Conservation (phyloP, 2,888 invertebrate genomes). For the Dryobota labecula region DNA sequence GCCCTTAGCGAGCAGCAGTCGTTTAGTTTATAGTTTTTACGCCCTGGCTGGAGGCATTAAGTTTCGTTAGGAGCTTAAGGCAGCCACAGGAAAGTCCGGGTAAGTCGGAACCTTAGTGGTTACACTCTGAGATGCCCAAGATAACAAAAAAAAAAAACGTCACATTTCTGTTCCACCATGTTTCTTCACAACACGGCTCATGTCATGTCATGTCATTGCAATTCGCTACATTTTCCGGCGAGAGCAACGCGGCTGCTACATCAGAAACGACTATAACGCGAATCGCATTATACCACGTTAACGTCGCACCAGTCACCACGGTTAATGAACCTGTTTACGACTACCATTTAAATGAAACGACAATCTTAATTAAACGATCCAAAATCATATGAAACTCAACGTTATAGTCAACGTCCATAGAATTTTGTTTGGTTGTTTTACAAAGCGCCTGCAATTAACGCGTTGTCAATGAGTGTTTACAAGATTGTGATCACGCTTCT, state of each 20-base stretch:
- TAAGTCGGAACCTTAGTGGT: no score
- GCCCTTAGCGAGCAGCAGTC: no score
- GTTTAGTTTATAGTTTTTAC: no score
- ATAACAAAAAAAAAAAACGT: no score
- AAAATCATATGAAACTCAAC: slow-evolving; percentile 49
- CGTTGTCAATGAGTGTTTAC: slow-evolving; percentile 36
- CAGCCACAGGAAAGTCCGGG: no score
- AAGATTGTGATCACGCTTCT: slow-evolving; percentile 45
- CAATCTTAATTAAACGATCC: slow-evolving; percentile 52
- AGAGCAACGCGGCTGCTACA: slow-evolving; percentile 3
- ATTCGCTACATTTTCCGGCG: slow-evolving; percentile 5
- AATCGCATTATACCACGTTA: slow-evolving; percentile 32
- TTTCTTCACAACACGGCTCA: slow-evolving; percentile 6
- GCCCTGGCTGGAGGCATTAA: no score
- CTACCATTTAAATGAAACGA: slow-evolving; percentile 50
- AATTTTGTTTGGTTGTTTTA: slow-evolving; percentile 36
- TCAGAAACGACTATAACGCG: slow-evolving; percentile 32
- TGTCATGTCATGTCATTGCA: slow-evolving; percentile 4
- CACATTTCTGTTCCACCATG: slow-evolving; percentile 2
- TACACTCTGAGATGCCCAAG: no score
- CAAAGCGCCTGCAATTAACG: slow-evolving; percentile 35
- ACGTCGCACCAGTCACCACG: slow-evolving; percentile 19
- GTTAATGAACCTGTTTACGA: slow-evolving; percentile 55
- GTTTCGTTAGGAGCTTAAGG: no score
- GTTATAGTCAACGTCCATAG: slow-evolving; percentile 19